Evolutionary conservation across 1,140 invertebrate species (phyloP).

Genomic region (Platorchestia sp.): DNA sequence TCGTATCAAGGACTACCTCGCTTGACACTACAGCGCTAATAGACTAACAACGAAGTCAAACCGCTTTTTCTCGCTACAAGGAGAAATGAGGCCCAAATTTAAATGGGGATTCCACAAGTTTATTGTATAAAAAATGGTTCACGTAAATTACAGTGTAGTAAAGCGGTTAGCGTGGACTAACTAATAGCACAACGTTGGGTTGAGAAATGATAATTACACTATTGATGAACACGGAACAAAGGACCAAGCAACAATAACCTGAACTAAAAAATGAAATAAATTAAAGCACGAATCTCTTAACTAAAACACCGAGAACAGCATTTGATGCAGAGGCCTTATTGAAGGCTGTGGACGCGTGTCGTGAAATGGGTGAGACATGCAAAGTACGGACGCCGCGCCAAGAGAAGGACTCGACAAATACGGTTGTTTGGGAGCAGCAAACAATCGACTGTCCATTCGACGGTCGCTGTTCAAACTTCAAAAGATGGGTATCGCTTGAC

Average conservation of each 20-base stretch:
- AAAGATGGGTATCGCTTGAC: not conserved
- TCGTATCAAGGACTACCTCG: not conserved
- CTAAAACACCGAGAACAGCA: not conserved
- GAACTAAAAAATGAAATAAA: not conserved
- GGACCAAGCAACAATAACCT: not conserved
- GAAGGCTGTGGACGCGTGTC: not conserved
- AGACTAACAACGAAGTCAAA: not conserved
- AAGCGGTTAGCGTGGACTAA: not conserved
- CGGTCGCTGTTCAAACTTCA: conserved; percentile 1
- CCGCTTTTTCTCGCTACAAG: not conserved
- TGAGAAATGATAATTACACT: not conserved
- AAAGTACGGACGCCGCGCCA: not conserved
- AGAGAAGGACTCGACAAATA: conserved; percentile 1
- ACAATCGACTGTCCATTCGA: not conserved
- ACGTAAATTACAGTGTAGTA: not conserved
- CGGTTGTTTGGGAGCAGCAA: conserved; percentile 43
- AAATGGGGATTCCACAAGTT: not conserved
- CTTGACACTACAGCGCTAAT: not conserved
- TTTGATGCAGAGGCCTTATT: not conserved
- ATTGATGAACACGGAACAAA: not conserved
- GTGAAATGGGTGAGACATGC: not conserved
- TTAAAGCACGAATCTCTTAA: not conserved
- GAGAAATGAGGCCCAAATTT: not conserved
- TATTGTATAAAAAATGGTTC: not conserved
- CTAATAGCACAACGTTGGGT: not conserved